Evolutionary conservation across 2,797 vertebrate species (phyloP).

Genomic region (Malacoctenus gilli): DNA sequence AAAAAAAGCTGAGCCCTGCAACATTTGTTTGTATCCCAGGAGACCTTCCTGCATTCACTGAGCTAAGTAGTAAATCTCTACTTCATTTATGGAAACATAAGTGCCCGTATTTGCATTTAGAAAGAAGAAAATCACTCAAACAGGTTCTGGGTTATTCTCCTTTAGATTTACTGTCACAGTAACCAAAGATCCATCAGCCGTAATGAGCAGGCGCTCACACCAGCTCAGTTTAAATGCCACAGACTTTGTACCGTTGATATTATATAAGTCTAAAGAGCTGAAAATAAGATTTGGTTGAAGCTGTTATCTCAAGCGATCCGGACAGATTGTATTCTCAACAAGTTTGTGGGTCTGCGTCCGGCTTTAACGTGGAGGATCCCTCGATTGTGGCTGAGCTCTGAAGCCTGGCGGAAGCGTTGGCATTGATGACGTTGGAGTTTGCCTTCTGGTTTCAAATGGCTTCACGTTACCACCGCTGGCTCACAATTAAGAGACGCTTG

Average conservation of each 20-base stretch:
- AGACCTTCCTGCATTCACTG: background rate
- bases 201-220: background rate
- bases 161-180: background rate
- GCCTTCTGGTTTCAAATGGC: background rate
- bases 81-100: too few species aligned
- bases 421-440: background rate
- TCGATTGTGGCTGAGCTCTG: too few species aligned
- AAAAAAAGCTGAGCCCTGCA: background rate
- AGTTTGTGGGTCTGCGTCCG: too few species aligned
- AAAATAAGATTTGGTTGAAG: too few species aligned
- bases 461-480: background rate
- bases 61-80: background rate
- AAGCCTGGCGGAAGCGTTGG: too few species aligned
- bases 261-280: background rate
- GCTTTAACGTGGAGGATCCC: too few species aligned
- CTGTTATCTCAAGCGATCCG: too few species aligned
- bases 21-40: too few species aligned
- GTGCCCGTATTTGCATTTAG: conserved; percentile 1
- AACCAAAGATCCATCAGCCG: background rate
- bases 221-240: background rate
- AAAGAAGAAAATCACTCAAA: background rate
- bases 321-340: too few species aligned
- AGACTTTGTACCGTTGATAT: background rate
- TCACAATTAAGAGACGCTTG: background rate
- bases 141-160: background rate